These are phyloP conservation scores for Acanthosepion esculentum DNA, from an alignment of 2,888 invertebrate species.

Conservation along the genomic window DNA sequence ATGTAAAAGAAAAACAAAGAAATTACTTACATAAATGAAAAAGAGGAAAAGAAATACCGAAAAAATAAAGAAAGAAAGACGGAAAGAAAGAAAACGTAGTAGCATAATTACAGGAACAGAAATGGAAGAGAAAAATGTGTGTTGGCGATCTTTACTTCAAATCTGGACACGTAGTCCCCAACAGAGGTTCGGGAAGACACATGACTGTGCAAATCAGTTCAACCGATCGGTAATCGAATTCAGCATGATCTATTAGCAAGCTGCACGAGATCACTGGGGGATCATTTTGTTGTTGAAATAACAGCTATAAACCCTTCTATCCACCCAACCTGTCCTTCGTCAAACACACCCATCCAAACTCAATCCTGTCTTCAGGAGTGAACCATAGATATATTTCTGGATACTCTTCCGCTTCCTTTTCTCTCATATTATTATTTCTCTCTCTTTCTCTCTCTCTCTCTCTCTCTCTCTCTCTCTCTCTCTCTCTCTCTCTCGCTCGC, in stretches of 20 bases:
- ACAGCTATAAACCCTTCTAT: constrained; percentile 20
- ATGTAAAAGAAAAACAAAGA: background rate
- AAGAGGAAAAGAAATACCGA: background rate
- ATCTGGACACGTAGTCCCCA: background rate
- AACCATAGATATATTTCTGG: background rate
- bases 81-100: background rate
- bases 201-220: constrained; percentile 10
- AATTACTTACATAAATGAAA: background rate
- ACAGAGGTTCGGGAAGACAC: no score
- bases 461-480: no score
- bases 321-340: background rate
- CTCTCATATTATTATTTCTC: background rate
- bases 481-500: no score
- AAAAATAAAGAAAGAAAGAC: background rate
- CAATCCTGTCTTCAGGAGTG: background rate
- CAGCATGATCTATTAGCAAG: constrained; percentile 33
- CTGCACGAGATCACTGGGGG: background rate
- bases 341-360: background rate
- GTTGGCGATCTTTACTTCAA: background rate
- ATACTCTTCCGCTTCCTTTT: background rate
- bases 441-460: no score
- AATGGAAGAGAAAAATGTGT: background rate
- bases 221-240: constrained; percentile 21
- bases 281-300: constrained; percentile 33
- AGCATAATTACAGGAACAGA: background rate